Base-by-base conservation (phyloP, 2,113 vertebrate genomes). In the Tragelaphus strepsiceros region DNA sequence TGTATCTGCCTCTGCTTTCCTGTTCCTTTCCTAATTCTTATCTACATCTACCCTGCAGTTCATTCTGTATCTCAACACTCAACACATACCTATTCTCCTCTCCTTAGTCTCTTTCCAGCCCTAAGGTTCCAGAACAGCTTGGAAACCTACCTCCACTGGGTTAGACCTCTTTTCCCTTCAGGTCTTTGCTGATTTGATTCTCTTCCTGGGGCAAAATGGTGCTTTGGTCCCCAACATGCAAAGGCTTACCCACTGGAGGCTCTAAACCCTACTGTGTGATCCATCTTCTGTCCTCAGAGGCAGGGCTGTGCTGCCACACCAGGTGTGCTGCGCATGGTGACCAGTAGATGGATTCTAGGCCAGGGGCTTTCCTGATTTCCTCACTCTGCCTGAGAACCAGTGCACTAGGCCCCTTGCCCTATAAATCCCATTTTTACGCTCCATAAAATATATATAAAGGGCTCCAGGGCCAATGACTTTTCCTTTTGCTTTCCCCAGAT, bases 401-500 rank as follows among this genome's bases (percentile, higher is more conserved):
- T 51, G 19, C 51, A 32, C 77, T n/a, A 56, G 51, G 49, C 22
- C 32, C 17, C 56, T 54, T 77, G 7, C 54, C 51, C 86, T 93
- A 32, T 53, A 83, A 83, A 64, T 74, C 35, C 62, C 51, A 67
- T 92, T 78, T 86, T 87, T 51, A 74, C 3, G 56, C 24, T 22
- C 30, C 21, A 8, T 87, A 92, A 96, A 96, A 58, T 53, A 53
- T 16, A 85, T 51, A 56, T 53, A 49, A n/a, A 95, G 35, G 51
- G 32, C 32, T 43, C 46, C 54, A 46, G 64, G 35, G 78, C 74
- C 90, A 96, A 83, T 32, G 13, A 24, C 46, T 19, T 82, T 92
- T 90, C 30, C 32, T 89, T 96, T 94, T 90, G 61, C 95, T 85
- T 94, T 96, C 78, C 81, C 35, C 97, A 99, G 99, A 96, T 98